Evolutionary conservation across 2,888 invertebrate species (phyloP).

Genomic region (Flexamia atlantica): DNA sequence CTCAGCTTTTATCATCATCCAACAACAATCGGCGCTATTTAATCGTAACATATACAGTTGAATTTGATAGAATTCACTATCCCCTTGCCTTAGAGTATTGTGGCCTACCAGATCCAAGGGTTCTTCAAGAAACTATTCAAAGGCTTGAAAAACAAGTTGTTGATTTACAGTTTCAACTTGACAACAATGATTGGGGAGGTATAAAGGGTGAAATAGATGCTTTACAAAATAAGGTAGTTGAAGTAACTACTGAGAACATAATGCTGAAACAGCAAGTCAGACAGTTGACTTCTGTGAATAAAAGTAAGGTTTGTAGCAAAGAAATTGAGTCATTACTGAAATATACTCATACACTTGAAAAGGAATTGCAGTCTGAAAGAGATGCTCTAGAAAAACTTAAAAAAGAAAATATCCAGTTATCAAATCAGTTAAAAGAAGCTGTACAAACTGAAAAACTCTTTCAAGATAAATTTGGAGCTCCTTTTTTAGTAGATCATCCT

Average conservation of each 20-base stretch:
- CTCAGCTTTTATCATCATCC: slow-evolving; percentile 39
- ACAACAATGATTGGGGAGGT: slow-evolving; percentile 7
- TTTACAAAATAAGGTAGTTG: slow-evolving; percentile 48
- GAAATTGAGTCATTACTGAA: slow-evolving; percentile 5
- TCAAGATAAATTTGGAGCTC: not conserved
- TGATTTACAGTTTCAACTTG: slow-evolving; percentile 71
- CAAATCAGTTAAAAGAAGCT: slow-evolving; percentile 29
- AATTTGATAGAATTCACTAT: slow-evolving; percentile 79
- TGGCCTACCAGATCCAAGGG: slow-evolving; percentile 76
- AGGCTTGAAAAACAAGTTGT: slow-evolving; percentile 76
- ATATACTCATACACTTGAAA: slow-evolving; percentile 3
- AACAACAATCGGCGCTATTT: slow-evolving; percentile 76
- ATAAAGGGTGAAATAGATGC: slow-evolving; percentile 33
- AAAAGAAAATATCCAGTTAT: slow-evolving; percentile 29
- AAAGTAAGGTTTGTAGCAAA: not conserved
- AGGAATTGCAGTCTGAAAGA: slow-evolving; percentile 12
- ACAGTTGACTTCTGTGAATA: not conserved
- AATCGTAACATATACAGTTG: slow-evolving; percentile 77
- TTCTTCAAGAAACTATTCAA: slow-evolving; percentile 76
- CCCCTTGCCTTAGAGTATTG: slow-evolving; percentile 78
- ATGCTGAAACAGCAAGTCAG: slow-evolving; percentile 32
- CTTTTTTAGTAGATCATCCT: not conserved
- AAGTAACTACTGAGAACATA: slow-evolving; percentile 45
- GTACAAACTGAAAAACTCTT: slow-evolving; percentile 12
- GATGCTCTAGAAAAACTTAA: slow-evolving; percentile 6